Conservation (phyloP, 2,797 vertebrate species). For the Pelochelys cantorii region DNA sequence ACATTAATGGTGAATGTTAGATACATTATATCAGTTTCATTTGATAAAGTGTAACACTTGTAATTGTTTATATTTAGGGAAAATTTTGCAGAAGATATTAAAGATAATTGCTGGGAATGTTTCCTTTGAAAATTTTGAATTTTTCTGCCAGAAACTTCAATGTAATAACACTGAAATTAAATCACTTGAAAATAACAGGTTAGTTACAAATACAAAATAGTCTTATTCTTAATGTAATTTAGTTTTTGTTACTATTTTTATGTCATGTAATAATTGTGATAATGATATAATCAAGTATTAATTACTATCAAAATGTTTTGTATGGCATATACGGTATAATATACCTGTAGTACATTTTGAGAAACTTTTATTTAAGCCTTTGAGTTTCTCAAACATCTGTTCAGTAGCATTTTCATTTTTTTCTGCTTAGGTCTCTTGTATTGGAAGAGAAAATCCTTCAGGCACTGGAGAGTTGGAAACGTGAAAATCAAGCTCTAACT, state of each 20-base stretch:
- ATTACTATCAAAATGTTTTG: not conserved
- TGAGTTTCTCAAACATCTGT: not conserved
- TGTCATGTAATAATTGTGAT: not conserved
- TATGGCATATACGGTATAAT: not conserved
- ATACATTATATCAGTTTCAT: not conserved
- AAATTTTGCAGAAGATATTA: constrained; percentile 76
- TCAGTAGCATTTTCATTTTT: not conserved
- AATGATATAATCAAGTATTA: not conserved
- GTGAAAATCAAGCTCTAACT: constrained; percentile 23
- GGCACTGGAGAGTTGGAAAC: constrained; percentile 69
- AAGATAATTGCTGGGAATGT: constrained; percentile 70
- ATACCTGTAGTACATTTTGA: not conserved
- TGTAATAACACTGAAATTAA: constrained; percentile 20
- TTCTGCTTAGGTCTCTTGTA: constrained; percentile 51
- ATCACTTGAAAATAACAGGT: constrained; percentile 52
- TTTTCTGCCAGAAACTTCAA: constrained; percentile 77
- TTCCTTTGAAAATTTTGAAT: constrained; percentile 59
- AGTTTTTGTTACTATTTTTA: not conserved
- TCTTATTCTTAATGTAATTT: not conserved
- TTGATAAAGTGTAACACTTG: constrained; percentile 1
- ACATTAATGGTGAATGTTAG: not conserved
- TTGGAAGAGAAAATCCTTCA: constrained; percentile 63
- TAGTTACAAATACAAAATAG: not conserved
- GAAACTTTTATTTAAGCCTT: not conserved
- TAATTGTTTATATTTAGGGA: constrained; percentile 73